phyloP scores from a whole-genome alignment of 1,140 invertebrate genomes.

The Dysdera silvatica region DNA sequence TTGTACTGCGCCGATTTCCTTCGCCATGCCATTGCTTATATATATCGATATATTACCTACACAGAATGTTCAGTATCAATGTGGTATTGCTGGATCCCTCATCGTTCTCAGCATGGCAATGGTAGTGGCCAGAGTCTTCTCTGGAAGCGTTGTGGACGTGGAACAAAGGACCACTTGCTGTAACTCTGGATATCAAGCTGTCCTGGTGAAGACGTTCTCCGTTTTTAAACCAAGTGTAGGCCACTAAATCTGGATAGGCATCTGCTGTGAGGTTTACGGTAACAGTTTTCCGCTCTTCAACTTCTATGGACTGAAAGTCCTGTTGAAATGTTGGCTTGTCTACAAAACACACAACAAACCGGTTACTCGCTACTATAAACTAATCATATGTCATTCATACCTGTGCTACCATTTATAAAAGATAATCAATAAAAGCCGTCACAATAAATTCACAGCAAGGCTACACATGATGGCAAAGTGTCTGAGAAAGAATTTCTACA shows the following conservation, averaged over 20 bases:
- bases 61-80: constrained; percentile 78
- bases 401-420: too few species aligned
- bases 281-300: constrained; percentile 73
- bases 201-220: not conserved
- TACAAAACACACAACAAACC: constrained; percentile 41
- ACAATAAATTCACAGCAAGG: too few species aligned
- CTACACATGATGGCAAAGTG: too few species aligned
- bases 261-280: constrained; percentile 68
- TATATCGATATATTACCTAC: constrained; percentile 67
- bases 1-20: too few species aligned
- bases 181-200: constrained; percentile 47
- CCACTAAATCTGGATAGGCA: constrained; percentile 71
- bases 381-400: too few species aligned
- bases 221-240: constrained; percentile 67
- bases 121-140: constrained; percentile 77
- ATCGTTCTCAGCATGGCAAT: constrained; percentile 75
- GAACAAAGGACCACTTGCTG: constrained; percentile 65
- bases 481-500: too few species aligned
- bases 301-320: constrained; percentile 44
- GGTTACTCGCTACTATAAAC: too few species aligned
- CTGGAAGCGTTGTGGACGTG: constrained; percentile 71
- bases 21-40: too few species aligned
- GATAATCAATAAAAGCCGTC: too few species aligned
- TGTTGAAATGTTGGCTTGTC: constrained; percentile 49
- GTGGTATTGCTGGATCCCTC: constrained; percentile 71